Base-by-base conservation (phyloP, 2,888 invertebrate genomes). In the Terebella lapidaria region DNA sequence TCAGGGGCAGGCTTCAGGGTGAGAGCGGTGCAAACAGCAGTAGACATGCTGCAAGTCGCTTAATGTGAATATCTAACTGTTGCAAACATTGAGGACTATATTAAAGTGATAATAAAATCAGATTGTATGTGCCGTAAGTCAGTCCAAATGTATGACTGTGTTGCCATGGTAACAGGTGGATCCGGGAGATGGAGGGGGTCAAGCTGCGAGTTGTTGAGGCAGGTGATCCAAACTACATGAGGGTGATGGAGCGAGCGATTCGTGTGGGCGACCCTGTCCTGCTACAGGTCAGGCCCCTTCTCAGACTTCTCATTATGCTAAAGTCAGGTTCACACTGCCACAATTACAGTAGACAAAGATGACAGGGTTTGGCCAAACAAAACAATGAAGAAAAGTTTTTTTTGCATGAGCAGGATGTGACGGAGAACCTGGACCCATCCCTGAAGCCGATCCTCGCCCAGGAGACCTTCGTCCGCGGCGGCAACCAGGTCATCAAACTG, bases 1-100 rank as follows among this genome's bases (percentile, higher is more conserved):
- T 0, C 79, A 80, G 63, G 75, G 77, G 24, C 80, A 80, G 65
- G 80, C 76, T 15, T 70, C 71, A 22, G 72, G 71, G 78, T 80
- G 71, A 61, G 71, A 68, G 22, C 22, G n/a, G n/a, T n/a, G n/a
- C 10, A 35, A n/a, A 35, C 10, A 35, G 10, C n/a, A 35, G n/a
- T 35, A 35, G 42, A 35, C 42, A 35, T 10, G n/a, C 42, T 10
- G 42, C 42, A 35, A n/a, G 42, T n/a, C n/a, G 42, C 42, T 35
- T n/a, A n/a, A 35, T 35, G 42, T 35, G 10, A 35, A 35, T 35
- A 35, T 35, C 10, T 15, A 10, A 35, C 42, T 35, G 42, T 10
- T 10, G n/a, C 42, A 35, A n/a, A 35, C 42, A 35, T n/a, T n/a
- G n/a, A n/a, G n/a, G n/a, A n/a, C n/a, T n/a, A n/a, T n/a, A n/a